phyloP scores from a whole-genome alignment of 2,888 invertebrate species.

The Eupithecia subumbrata region DNA sequence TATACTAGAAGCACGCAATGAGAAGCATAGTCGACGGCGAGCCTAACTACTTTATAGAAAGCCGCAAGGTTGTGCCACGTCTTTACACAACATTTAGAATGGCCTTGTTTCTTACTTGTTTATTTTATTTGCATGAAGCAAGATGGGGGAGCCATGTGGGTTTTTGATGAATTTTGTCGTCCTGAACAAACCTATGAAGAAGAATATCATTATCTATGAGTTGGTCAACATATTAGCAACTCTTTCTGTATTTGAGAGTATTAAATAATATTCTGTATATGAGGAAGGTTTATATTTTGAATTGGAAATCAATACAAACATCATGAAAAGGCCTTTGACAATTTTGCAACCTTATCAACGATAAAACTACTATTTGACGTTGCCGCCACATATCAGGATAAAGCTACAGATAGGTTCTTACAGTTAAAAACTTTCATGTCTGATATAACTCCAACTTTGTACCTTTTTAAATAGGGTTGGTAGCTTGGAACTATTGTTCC shows the following conservation, averaged over 20 bases:
- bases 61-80: constrained; percentile 61
- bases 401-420: neutral
- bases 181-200: constrained; percentile 80
- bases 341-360: neutral
- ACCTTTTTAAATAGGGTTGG: neutral
- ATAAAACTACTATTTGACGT: neutral
- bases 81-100: constrained; percentile 56
- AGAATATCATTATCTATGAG: constrained; percentile 55
- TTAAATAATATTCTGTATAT: neutral
- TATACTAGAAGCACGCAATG: constrained; percentile 40
- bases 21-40: constrained; percentile 40
- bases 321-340: neutral
- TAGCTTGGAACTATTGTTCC: neutral
- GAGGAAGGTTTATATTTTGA: neutral
- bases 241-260: neutral
- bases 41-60: constrained; percentile 66
- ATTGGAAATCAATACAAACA: neutral
- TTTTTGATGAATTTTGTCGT: constrained; percentile 79
- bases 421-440: neutral
- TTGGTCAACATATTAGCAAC: neutral
- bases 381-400: neutral
- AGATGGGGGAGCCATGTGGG: constrained; percentile 77
- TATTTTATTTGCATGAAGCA: constrained; percentile 81
- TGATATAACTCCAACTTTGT: neutral
- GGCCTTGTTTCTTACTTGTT: constrained; percentile 74